A percentile compares a stretch with the other conserved stretches of the same genome.
These are phyloP conservation scores for Agonopterix subpropinquella DNA, from an alignment of 2,888 invertebrate species.

Conservation along the genomic window DNA sequence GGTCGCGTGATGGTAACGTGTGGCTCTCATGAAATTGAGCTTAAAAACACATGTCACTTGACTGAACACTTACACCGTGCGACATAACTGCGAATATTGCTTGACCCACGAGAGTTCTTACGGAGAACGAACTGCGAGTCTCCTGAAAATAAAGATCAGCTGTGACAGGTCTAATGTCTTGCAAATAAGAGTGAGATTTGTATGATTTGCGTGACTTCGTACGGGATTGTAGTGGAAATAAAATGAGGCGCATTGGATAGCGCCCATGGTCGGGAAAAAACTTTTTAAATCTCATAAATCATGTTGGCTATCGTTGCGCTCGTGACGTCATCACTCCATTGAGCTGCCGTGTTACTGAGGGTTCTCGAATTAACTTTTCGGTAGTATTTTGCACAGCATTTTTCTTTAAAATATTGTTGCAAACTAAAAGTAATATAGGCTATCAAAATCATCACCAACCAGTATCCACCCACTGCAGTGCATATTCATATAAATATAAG, in stretches of 20 bases:
- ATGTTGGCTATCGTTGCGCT: slow-evolving; percentile 12
- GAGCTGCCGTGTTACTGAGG: slow-evolving; percentile 17
- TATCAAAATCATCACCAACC: too few species aligned
- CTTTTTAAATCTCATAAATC: slow-evolving; percentile 34
- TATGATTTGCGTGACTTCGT: background rate
- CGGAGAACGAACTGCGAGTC: too few species aligned
- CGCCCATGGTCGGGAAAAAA: slow-evolving; percentile 23
- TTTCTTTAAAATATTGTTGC: too few species aligned
- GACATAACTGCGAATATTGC: too few species aligned
- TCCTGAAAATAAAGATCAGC: background rate
- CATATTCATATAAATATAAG: too few species aligned
- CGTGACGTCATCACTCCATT: slow-evolving; percentile 35
- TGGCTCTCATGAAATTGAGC: slow-evolving; percentile 5
- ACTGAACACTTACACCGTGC: too few species aligned
- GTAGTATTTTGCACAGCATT: too few species aligned
- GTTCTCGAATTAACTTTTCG: slow-evolving; percentile 4
- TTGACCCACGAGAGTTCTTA: too few species aligned
- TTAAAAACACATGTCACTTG: background rate
- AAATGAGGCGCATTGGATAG: slow-evolving; percentile 31
- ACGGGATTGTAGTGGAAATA: background rate
- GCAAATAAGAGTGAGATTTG: background rate
- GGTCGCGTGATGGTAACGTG: slow-evolving; percentile 30
- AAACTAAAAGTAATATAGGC: too few species aligned
- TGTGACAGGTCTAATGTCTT: background rate
- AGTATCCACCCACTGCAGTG: too few species aligned